phyloP scores from a whole-genome alignment of 2,888 invertebrate species.

The Xanthia togata region DNA sequence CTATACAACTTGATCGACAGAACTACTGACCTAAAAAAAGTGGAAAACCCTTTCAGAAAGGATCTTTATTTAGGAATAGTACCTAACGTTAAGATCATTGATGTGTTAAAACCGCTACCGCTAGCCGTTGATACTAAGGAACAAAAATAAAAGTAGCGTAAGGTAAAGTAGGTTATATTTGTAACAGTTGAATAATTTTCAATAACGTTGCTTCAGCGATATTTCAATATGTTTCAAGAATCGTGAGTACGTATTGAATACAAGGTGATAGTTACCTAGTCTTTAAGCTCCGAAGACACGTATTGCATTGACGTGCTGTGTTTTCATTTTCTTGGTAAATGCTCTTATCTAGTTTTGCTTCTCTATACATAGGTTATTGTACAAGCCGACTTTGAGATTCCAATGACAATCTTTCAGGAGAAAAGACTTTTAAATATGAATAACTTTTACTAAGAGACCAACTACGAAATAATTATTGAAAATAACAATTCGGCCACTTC shows the following conservation, averaged over 20 bases:
- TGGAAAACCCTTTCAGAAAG: neutral
- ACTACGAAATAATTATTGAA: neutral
- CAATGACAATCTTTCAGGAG: neutral
- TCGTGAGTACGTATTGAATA: conserved; percentile 9
- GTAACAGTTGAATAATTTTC: conserved; percentile 12
- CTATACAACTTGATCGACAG: neutral
- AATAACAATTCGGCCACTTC: neutral
- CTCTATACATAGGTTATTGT: neutral
- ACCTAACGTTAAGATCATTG: conserved; percentile 23
- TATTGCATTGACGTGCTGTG: neutral
- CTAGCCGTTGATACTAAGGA: neutral
- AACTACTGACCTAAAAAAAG: neutral
- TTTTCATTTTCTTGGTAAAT: neutral
- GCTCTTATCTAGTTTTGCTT: neutral
- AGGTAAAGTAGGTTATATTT: conserved; percentile 10
- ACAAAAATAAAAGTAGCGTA: neutral
- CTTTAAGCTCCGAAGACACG: neutral
- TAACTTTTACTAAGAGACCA: neutral
- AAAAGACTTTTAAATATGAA: neutral
- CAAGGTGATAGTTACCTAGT: neutral
- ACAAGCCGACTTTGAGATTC: neutral
- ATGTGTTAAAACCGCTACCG: neutral
- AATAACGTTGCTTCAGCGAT: conserved; percentile 3
- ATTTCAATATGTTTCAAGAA: conserved; percentile 20
- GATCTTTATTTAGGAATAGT: neutral